A percentile compares a stretch with the other conserved stretches of the same genome.
Evolutionary conservation across 2,797 vertebrate species (phyloP).

Genomic region (Danio choprae): DNA sequence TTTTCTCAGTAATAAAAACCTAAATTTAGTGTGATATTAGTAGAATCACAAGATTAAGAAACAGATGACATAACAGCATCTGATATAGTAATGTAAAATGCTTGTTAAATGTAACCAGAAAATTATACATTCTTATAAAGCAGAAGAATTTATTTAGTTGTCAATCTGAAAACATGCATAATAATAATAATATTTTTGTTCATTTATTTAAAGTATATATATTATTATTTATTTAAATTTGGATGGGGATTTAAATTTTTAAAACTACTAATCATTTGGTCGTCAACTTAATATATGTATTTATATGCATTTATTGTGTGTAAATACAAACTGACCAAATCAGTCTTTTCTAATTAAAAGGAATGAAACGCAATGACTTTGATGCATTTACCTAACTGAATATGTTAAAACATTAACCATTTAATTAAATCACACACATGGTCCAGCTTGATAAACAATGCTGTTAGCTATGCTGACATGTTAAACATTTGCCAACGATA

Average conservation of each 20-base stretch:
- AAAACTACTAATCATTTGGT: too few species aligned
- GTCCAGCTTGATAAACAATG: neutral
- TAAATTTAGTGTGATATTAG: slow-evolving; percentile 3
- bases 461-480: neutral
- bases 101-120: neutral
- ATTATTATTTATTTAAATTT: too few species aligned
- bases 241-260: too few species aligned
- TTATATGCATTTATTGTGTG: too few species aligned
- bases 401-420: neutral
- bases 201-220: too few species aligned
- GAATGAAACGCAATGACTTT: neutral
- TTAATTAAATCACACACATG: neutral
- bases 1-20: too few species aligned
- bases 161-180: neutral
- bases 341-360: too few species aligned
- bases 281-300: too few species aligned
- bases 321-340: too few species aligned
- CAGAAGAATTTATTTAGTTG: neutral
- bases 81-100: too few species aligned
- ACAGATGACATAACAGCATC: too few species aligned
- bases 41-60: neutral
- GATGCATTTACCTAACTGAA: neutral
- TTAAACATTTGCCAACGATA: neutral
- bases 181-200: too few species aligned
- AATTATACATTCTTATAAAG: neutral